Evolutionary conservation across 2,888 invertebrate genomes (phyloP).

Genomic region (Drosophila quasianomalipes): DNA sequence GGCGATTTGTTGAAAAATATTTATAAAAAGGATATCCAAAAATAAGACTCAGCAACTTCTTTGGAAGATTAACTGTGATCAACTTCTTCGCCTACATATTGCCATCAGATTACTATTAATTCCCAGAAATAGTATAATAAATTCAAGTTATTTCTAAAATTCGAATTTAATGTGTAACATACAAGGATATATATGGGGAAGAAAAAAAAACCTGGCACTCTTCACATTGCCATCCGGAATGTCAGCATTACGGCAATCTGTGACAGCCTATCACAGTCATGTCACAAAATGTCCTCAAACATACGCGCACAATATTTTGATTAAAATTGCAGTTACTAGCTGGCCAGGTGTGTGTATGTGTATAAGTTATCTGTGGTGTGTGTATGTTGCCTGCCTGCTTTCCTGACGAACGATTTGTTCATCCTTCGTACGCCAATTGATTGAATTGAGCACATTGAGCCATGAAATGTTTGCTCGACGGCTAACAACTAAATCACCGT

Average conservation of each 20-base stretch:
- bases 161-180: neutral
- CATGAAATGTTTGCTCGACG: conserved; percentile 79
- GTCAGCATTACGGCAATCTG: conserved; percentile 70
- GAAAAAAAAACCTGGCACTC: conserved; percentile 34
- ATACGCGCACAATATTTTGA: conserved; percentile 48
- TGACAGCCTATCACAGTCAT: conserved; percentile 62
- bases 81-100: neutral
- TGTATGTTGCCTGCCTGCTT: conserved; percentile 23
- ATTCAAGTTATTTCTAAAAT: conserved; percentile 17
- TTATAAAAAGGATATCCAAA: neutral
- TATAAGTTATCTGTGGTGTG: conserved; percentile 7
- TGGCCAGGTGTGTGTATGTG: conserved; percentile 1
- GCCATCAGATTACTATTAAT: neutral
- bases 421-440: conserved; percentile 69
- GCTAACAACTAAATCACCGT: conserved; percentile 79
- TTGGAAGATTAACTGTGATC: neutral
- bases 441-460: conserved; percentile 78
- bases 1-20: neutral
- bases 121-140: neutral
- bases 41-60: neutral
- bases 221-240: conserved; percentile 46
- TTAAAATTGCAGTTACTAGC: conserved; percentile 56
- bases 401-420: conserved; percentile 63
- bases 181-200: neutral
- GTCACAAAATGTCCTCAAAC: conserved; percentile 53